Base-by-base conservation (phyloP, 2,113 vertebrate genomes). In the Gallinago undulata region DNA sequence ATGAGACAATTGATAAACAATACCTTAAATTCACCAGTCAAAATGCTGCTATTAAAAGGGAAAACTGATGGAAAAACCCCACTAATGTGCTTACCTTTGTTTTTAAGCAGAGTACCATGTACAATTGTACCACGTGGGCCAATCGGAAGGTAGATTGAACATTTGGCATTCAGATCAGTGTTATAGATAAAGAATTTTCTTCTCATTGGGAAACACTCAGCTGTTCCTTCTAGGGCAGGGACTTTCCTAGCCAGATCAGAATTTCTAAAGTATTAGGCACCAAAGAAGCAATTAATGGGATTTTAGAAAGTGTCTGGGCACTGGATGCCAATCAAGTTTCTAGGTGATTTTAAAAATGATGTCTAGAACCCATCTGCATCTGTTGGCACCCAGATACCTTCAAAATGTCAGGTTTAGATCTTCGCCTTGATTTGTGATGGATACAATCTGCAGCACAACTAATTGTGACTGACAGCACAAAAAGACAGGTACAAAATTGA, bases 391-490 rank as follows among this genome's bases (percentile, higher is more conserved):
- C 87, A 45, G n/a, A 70, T 48, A 80, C 81, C 89, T 87, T 74
- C 70, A 94, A 19, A 93, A 82, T 55, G 74, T 79, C 1, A 0
- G 73, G 41, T 69, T 87, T 76, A 37, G 41, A 69, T 13, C 77
- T 15, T 66, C 89, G 84, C 87, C 67, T 63, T 60, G 80, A 67
- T 80, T 82, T 1, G 4, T 73, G 92, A 47, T 66, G 91, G 91
- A 24, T 59, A 45, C 35, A 67, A 81, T 77, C 93, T 79, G 89
- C 31, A 79, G 89, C 93, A 95, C 79, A 91, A 55, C 96, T 95
- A 96, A 96, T 97, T 31, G 74, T 94, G 92, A 96, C 57, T 95
- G 96, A 87, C 95, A 89, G 93, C 77, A 94, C 77, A 92, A 94
- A 91, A 94, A 94, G 90, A 67, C 92, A 97, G 95, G 95, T 97